Conservation (phyloP, 1,140 invertebrate species). For the Euura lappo region DNA sequence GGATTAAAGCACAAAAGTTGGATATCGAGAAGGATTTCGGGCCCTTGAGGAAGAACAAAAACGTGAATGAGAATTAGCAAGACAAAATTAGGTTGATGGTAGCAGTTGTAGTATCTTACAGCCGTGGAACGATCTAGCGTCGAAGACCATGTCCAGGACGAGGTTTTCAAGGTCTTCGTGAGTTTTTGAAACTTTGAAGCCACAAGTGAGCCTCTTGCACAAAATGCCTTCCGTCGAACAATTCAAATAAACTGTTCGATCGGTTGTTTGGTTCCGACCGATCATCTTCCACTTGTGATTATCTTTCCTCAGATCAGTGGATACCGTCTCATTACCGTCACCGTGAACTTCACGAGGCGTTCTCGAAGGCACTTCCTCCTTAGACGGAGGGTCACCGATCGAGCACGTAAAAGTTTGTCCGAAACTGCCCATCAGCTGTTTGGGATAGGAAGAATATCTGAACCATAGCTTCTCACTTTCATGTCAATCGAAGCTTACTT, state of each 20-base stretch:
- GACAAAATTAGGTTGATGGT: too few relatives aligned
- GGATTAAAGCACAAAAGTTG: neutral
- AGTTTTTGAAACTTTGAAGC: constrained; percentile 30
- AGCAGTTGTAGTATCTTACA: neutral
- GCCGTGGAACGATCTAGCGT: constrained; percentile 20
- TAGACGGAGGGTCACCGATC: neutral
- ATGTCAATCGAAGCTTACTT: neutral
- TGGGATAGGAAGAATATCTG: neutral
- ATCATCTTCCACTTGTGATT: neutral
- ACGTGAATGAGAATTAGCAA: too few relatives aligned
- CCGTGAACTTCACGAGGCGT: neutral
- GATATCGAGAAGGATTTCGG: neutral
- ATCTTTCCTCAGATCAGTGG: neutral
- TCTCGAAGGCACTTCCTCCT: neutral
- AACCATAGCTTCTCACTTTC: neutral
- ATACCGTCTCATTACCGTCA: neutral
- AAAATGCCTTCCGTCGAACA: constrained; percentile 30
- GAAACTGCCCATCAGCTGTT: neutral
- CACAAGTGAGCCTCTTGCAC: constrained; percentile 32
- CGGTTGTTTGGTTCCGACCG: neutral
- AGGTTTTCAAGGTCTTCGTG: constrained; percentile 35
- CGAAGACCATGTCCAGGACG: constrained; percentile 30
- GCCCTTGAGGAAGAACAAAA: neutral
- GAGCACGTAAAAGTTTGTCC: neutral
- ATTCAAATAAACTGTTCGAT: constrained; percentile 29